phyloP scores from a whole-genome alignment of 64 coral and sea anemone genomes.

The Pocillopora damicornis region DNA sequence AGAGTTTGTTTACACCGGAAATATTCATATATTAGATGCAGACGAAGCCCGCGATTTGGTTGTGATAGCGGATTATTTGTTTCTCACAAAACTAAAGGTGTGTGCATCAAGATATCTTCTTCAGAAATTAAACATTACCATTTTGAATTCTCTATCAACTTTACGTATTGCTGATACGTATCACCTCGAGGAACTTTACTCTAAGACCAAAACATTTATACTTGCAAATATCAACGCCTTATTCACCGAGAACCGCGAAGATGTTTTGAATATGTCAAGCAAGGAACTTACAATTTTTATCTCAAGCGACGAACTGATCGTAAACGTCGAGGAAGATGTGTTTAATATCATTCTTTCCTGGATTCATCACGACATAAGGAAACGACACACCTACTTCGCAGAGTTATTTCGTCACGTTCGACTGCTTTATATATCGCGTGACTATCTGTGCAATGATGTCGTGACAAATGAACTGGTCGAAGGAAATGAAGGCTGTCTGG shows the following conservation, averaged over 20 bases:
- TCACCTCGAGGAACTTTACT: not conserved
- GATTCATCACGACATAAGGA: not conserved
- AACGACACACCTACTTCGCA: not conserved
- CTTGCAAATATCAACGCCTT: not conserved
- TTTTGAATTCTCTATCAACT: not conserved
- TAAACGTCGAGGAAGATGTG: not conserved
- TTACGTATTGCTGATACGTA: not conserved
- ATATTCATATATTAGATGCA: not conserved
- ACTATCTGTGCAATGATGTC: not conserved
- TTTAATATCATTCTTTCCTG: not conserved
- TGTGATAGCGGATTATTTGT: not conserved
- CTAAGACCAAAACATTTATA: not conserved
- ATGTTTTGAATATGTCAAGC: not conserved
- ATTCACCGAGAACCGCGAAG: not conserved
- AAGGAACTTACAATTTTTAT: not conserved
- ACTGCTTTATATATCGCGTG: not conserved
- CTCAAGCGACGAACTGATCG: not conserved
- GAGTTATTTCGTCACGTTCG: conserved; percentile 11
- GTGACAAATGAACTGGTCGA: not conserved
- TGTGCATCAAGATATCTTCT: too few relatives aligned
- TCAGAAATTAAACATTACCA: not conserved
- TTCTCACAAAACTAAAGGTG: too few relatives aligned
- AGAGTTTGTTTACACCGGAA: not conserved
- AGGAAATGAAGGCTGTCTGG: not conserved
- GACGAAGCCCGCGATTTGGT: not conserved